phyloP scores from a whole-genome alignment of 2,797 vertebrate species.

The Amazona finschi region DNA sequence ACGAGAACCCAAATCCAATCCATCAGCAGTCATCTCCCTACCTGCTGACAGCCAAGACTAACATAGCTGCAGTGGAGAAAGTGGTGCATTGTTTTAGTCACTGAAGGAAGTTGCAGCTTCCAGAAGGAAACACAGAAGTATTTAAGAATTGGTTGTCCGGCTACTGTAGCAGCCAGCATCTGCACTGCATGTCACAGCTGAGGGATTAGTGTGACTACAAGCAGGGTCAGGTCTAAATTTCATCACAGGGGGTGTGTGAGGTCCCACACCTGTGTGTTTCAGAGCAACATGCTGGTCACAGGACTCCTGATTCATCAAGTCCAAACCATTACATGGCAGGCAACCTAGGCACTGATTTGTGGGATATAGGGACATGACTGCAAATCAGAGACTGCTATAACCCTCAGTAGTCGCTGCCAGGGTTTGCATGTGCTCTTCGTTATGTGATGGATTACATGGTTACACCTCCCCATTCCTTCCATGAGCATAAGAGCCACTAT shows the following conservation, averaged over 20 bases:
- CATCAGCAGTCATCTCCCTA: neutral
- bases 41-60: neutral
- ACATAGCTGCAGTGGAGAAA: neutral
- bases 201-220: neutral
- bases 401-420: neutral
- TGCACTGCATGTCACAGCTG: neutral
- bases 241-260: neutral
- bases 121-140: neutral
- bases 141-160: neutral
- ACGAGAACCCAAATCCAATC: neutral
- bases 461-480: neutral
- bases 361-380: neutral
- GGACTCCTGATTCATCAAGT: neutral
- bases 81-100: neutral
- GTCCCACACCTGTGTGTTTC: neutral
- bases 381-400: neutral
- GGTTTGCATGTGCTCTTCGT: neutral
- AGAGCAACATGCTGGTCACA: neutral
- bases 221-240: neutral
- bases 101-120: neutral
- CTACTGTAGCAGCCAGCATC: neutral
- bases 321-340: neutral
- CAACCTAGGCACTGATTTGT: neutral
- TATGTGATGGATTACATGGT: neutral
- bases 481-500: neutral